Conservation (phyloP, 2,888 invertebrate genomes). For the Eugnorisma glareosa region DNA sequence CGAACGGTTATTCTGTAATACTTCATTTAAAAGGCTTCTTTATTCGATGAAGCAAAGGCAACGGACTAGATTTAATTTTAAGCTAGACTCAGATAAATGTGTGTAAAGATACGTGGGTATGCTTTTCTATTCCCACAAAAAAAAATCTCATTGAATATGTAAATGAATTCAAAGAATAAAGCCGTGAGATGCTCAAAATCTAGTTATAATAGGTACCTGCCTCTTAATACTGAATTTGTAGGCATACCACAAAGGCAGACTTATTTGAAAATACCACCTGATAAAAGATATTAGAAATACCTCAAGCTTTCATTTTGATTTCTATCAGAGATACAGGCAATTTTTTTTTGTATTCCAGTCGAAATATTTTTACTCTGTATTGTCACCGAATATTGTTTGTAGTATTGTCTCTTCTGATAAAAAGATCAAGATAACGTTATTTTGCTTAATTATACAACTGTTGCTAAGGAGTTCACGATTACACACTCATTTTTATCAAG, state of each 20-base stretch:
- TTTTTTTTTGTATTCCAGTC: not conserved
- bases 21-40: not conserved
- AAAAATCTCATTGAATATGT: conserved; percentile 18
- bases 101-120: not conserved
- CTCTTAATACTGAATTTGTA: conserved; percentile 16
- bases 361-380: conserved; percentile 6
- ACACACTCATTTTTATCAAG: not conserved
- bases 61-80: not conserved
- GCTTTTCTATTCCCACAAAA: not conserved
- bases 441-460: conserved; percentile 33
- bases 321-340: not conserved
- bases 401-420: conserved; percentile 32
- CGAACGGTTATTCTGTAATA: not conserved
- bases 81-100: not conserved
- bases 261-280: conserved; percentile 27
- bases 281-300: conserved; percentile 31
- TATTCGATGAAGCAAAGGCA: not conserved
- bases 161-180: conserved; percentile 21
- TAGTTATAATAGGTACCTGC: conserved; percentile 11
- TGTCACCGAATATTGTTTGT: conserved; percentile 6
- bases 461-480: conserved; percentile 26
- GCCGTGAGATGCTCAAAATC: not conserved
- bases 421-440: conserved; percentile 35
- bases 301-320: conserved; percentile 5
- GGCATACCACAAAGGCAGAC: conserved; percentile 9